A percentile compares a stretch with the other conserved stretches of the same genome.
Conservation (phyloP, 2,113 vertebrate genomes). For the rabbit (Oryctolagus cuniculus) region mOryCun1.1 NC_091449.1:63362001-63362500, state of each 20-base stretch:
- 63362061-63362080: constrained; percentile 30
- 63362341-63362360: background rate
- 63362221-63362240: background rate
- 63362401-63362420: too few relatives aligned
- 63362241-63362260: background rate
- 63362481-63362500: background rate
- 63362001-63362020: constrained; percentile 76
- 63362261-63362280: background rate
- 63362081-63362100: background rate
- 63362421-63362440: too few relatives aligned
- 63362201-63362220: background rate
- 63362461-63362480: too few relatives aligned
- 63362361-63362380: too few relatives aligned
- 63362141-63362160: background rate
- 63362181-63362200: background rate
- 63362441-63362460: too few relatives aligned
- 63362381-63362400: too few relatives aligned
- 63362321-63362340: background rate
- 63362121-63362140: background rate
- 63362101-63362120: background rate
- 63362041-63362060: constrained; percentile 72
- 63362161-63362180: background rate
- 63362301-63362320: background rate
- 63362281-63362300: background rate
- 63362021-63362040: constrained; percentile 79